phyloP scores from a whole-genome alignment of 2,888 invertebrate species.

The Melinopterus prodromus region DNA sequence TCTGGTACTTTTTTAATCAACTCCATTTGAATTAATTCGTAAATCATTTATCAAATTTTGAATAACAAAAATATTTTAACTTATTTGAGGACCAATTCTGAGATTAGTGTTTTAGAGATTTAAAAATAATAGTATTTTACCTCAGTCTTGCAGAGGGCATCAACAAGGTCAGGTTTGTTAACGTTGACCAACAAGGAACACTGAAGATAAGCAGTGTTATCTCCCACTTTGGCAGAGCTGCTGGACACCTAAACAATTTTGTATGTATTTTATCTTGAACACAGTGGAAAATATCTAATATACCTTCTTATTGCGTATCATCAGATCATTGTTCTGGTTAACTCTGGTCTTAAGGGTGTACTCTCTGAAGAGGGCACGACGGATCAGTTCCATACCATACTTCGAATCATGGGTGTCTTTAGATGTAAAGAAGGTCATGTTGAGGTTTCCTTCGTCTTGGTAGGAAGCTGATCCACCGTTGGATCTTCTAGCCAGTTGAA shows the following conservation, averaged over 20 bases:
- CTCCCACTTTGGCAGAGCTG: conserved; percentile 91
- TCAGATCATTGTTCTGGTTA: conserved; percentile 70
- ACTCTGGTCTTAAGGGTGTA: conserved; percentile 70
- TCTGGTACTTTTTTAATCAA: too few species aligned
- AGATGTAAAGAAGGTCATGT: conserved; percentile 89
- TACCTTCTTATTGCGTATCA: conserved; percentile 79
- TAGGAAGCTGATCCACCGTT: conserved; percentile 97
- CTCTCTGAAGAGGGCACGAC: conserved; percentile 80
- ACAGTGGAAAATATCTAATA: conserved; percentile 53
- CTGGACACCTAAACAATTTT: conserved; percentile 80
- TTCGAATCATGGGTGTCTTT: conserved; percentile 83
- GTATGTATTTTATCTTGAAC: not conserved
- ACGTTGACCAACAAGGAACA: conserved; percentile 92
- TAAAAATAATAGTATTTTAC: conserved; percentile 60
- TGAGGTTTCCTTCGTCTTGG: conserved; percentile 93
- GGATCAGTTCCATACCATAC: conserved; percentile 87
- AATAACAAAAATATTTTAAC: not conserved
- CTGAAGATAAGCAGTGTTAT: conserved; percentile 94
- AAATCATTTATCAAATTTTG: too few species aligned
- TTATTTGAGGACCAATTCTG: too few species aligned
- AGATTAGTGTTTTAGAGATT: not conserved
- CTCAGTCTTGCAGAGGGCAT: conserved; percentile 77
- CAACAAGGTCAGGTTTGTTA: conserved; percentile 77
- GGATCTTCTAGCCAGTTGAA: conserved; percentile 84
- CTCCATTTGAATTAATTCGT: too few species aligned